Evolutionary conservation across 2,113 vertebrate species (phyloP), one percentile per base, ranked within the genome.

Genomic region (Rhabdornis inornatus): DNA sequence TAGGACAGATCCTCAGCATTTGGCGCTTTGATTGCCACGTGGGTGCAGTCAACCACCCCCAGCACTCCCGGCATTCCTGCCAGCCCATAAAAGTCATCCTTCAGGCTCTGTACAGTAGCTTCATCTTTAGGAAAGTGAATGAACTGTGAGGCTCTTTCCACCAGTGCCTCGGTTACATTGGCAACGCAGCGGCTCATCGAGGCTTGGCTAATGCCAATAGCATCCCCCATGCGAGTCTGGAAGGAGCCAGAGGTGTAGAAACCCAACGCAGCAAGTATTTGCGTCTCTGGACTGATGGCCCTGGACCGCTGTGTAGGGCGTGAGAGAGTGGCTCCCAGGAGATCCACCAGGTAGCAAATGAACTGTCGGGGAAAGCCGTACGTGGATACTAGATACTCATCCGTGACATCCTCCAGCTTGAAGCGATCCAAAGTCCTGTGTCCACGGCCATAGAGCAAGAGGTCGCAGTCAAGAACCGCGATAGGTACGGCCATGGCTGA

Each of bases 181-280:
- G 99, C 98, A 89, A 99, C 99, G 16, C 99, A 99, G 78, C 99
- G 98, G 39, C 99, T 99, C 99, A 99, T 99, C 27, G 99, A 99
- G 13, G 99, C 99, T 96, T 99, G 99, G 83, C 99, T 99, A 94
- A 99, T 99, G 61, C 99, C 99, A 17, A 99, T 99, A 30, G 99
- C 98, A 40, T 99, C 99, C 49, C 99, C 99, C 99, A 99, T 99
- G 16, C 98, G 98, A 12, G 99, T 99, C 98, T 99, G 99, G 94
- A 99, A 99, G 8, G 99, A 99, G 11, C 99, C 99, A 0, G 99
- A 99, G 42, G 99, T 99, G 78, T 99, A 99, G 96, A 99, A 99
- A n/a, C 99, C 99, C 89, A 99, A n/a, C 0, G 99, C 99, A 0
- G 99, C 99, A 49, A 99, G 98, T 70, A 99, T 98, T 97, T 99